Conservation (phyloP, 1,140 invertebrate genomes). For the Antheraea pernyi region DNA sequence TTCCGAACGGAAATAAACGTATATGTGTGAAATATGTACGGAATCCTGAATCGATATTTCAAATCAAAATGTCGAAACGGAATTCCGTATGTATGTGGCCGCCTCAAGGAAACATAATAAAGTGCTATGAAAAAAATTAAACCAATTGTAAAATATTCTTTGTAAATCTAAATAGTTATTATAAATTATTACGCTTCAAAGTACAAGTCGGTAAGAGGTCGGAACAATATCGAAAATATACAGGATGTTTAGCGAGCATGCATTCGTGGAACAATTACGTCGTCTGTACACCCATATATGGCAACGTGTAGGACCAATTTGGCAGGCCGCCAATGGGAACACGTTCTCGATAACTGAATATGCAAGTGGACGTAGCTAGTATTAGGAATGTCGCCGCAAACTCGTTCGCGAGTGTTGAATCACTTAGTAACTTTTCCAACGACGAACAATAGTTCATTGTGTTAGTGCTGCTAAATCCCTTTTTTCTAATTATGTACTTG, state of each 20-base stretch:
- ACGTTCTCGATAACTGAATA: conserved; percentile 43
- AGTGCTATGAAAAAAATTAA: too few species aligned
- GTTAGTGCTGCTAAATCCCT: not conserved
- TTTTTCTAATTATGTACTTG: not conserved
- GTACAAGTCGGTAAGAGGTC: not conserved
- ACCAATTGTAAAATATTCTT: too few species aligned
- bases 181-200: not conserved
- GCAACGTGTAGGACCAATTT: conserved; percentile 36
- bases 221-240: conserved; percentile 14
- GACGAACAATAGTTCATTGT: not conserved
- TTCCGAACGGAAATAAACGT: too few species aligned
- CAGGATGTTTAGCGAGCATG: conserved; percentile 25
- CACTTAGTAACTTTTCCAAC: not conserved
- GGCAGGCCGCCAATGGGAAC: conserved; percentile 39
- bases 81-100: too few species aligned
- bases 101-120: too few species aligned
- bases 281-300: conserved; percentile 16
- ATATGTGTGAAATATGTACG: too few species aligned
- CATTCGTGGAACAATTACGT: conserved; percentile 27
- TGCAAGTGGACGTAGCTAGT: conserved; percentile 36
- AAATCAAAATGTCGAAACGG: too few species aligned
- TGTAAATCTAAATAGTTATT: too few species aligned
- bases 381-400: conserved; percentile 16
- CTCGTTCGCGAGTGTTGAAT: conserved; percentile 1
- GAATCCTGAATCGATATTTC: too few species aligned